Evolutionary conservation across 2,113 vertebrate species (phyloP).

Genomic region (Dermatemys mawii): DNA sequence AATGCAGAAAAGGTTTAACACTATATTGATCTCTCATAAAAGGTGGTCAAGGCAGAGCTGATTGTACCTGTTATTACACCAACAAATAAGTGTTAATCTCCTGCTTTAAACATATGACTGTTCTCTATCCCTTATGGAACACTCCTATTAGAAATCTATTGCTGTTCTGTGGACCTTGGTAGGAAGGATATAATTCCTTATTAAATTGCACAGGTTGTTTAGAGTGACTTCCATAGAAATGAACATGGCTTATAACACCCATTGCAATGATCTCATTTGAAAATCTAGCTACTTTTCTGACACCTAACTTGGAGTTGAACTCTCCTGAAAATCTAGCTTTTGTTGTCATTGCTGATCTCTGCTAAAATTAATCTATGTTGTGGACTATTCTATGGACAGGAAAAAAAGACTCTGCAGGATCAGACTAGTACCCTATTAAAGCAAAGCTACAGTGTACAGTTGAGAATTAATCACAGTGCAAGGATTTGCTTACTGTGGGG

Average conservation of each 20-base stretch:
- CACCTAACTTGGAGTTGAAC: background rate
- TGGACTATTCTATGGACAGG: accelerated
- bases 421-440: background rate
- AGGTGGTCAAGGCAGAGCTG: background rate
- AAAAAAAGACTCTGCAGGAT: background rate
- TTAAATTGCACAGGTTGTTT: background rate
- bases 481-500: background rate
- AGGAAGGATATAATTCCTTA: slow-evolving; percentile 8
- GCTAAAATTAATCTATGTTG: background rate
- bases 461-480: background rate
- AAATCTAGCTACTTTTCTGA: background rate
- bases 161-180: background rate
- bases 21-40: slow-evolving; percentile 19
- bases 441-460: background rate
- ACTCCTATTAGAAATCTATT: background rate
- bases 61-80: background rate
- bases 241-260: background rate
- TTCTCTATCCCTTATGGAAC: background rate
- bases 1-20: background rate
- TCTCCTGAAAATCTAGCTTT: background rate
- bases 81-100: slow-evolving; percentile 26
- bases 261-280: background rate
- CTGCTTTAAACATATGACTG: background rate
- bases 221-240: background rate
- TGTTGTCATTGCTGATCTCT: background rate